These are phyloP conservation scores for Stenichneumon culpator DNA, from an alignment of 2,888 invertebrate species.

Conservation along the genomic window DNA sequence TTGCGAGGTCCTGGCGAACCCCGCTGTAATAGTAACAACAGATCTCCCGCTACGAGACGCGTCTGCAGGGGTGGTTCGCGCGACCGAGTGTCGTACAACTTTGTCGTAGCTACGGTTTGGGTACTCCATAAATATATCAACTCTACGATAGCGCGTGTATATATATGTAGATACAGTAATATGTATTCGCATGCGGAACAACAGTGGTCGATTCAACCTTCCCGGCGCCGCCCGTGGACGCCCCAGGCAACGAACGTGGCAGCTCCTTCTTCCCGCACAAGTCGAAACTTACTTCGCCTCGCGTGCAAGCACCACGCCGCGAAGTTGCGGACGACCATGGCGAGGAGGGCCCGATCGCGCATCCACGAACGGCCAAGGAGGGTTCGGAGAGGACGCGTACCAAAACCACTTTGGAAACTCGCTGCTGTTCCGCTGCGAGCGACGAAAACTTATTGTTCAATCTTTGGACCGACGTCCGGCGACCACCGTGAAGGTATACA, in stretches of 20 bases:
- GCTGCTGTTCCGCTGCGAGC: slow-evolving; percentile 63
- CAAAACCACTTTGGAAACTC: slow-evolving; percentile 71
- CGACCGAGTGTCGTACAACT: slow-evolving; percentile 31
- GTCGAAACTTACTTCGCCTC: slow-evolving; percentile 70
- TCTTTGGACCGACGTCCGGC: slow-evolving; percentile 62
- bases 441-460: slow-evolving; percentile 73
- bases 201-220: slow-evolving; percentile 50
- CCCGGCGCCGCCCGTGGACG: slow-evolving; percentile 20
- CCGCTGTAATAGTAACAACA: slow-evolving; percentile 39
- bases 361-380: slow-evolving; percentile 12
- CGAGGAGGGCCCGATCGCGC: slow-evolving; percentile 9
- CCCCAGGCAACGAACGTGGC: slow-evolving; percentile 40
- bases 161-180: slow-evolving; percentile 8
- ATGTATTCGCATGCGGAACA: slow-evolving; percentile 57
- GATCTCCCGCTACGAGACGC: slow-evolving; percentile 8
- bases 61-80: background rate
- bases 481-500: slow-evolving; percentile 44
- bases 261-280: slow-evolving; percentile 33
- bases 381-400: slow-evolving; percentile 25
- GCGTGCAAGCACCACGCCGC: slow-evolving; percentile 43
- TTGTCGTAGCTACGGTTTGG: slow-evolving; percentile 21
- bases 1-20: slow-evolving; percentile 27
- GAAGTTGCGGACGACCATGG: slow-evolving; percentile 21
- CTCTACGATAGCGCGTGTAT: slow-evolving; percentile 9
- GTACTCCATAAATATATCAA: slow-evolving; percentile 18